Evolutionary conservation across 92 coral and sea anemone genomes (phyloP).

Genomic region (Micromussa lordhowensis): DNA sequence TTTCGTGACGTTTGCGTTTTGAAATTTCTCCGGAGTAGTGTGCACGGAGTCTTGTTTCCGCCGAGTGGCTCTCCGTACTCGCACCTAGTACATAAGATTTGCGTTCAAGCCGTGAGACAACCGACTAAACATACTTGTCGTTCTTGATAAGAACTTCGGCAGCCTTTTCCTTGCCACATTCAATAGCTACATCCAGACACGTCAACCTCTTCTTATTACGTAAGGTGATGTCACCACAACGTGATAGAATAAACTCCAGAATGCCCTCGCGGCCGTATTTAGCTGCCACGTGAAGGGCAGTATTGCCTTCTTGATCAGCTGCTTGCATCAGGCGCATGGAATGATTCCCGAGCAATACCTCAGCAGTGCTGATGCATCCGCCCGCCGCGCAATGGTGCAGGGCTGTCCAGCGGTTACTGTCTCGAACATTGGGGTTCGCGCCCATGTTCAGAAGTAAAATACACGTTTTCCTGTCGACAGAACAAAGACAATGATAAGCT

Average conservation of each 20-base stretch:
- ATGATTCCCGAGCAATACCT: constrained; percentile 39
- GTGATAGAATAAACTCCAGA: constrained; percentile 52
- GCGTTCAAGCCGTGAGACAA: background rate
- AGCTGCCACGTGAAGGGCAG: constrained; percentile 78
- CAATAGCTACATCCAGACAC: constrained; percentile 62
- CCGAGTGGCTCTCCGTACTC: too few species aligned
- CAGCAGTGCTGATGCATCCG: constrained; percentile 60
- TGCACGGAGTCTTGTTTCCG: too few species aligned
- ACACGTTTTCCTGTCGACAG: constrained; percentile 61
- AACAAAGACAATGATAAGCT: background rate
- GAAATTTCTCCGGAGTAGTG: too few species aligned
- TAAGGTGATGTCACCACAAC: constrained; percentile 63
- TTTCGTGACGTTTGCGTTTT: too few species aligned
- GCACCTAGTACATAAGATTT: too few species aligned
- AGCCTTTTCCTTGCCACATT: constrained; percentile 25
- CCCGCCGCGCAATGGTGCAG: constrained; percentile 79
- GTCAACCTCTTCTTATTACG: constrained; percentile 49
- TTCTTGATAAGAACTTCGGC: constrained; percentile 42
- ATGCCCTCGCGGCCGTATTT: constrained; percentile 62
- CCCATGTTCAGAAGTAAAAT: constrained; percentile 60
- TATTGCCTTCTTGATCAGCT: constrained; percentile 64
- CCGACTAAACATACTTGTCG: constrained; percentile 9
- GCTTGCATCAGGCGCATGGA: constrained; percentile 49
- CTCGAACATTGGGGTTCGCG: constrained; percentile 70
- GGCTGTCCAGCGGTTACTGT: constrained; percentile 80